Evolutionary conservation across 2,888 invertebrate genomes (phyloP).

Genomic region (Coelopa pilipes): DNA sequence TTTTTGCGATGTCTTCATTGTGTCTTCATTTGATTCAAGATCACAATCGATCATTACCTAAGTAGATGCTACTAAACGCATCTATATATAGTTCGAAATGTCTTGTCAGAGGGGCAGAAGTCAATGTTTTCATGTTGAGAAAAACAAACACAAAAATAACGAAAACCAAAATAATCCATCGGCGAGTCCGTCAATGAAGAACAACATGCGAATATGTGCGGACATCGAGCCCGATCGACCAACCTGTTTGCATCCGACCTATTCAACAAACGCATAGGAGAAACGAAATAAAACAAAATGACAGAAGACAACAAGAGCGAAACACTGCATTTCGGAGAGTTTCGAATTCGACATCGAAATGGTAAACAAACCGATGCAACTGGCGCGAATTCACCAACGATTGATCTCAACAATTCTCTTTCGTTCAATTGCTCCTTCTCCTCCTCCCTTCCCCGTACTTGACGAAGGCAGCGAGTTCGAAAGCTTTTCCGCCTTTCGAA

Average conservation of each 20-base stretch:
- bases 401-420: constrained; percentile 21
- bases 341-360: background rate
- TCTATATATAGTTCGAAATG: background rate
- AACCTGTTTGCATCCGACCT: constrained; percentile 20
- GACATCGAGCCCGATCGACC: background rate
- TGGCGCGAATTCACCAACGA: background rate
- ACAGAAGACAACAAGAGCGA: background rate
- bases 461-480: constrained; percentile 12
- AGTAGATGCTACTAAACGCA: background rate
- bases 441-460: background rate
- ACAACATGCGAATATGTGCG: constrained; percentile 9
- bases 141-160: background rate
- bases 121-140: constrained; percentile 26
- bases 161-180: background rate
- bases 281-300: background rate
- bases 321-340: constrained; percentile 16
- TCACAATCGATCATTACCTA: background rate
- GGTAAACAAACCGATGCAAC: constrained; percentile 24
- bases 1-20: too few relatives aligned
- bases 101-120: constrained; percentile 10
- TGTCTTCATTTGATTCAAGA: background rate
- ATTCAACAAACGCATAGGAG: background rate
- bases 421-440: too few relatives aligned
- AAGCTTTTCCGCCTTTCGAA: constrained; percentile 19
- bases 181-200: background rate